A percentile compares a stretch with the other conserved stretches of the same genome.
Conservation (phyloP, 1,140 invertebrate genomes). For the Ostrea denselamellosa region DNA sequence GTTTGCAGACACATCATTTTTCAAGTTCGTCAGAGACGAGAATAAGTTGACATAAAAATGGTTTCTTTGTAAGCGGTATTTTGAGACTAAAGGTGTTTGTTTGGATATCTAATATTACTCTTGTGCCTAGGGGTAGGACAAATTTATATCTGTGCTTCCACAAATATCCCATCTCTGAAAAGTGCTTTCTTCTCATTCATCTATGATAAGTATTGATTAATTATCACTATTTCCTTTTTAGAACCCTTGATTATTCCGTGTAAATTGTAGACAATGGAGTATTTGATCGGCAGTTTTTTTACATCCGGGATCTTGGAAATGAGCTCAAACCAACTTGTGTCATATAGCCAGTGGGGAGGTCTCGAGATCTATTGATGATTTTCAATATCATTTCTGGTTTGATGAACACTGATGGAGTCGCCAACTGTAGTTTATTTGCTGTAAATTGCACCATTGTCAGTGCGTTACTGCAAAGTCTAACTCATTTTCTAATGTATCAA, state of each 20-base stretch:
- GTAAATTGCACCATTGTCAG: not conserved
- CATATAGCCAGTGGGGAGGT: not conserved
- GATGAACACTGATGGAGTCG: not conserved
- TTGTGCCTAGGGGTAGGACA: not conserved
- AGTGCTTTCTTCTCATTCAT: not conserved
- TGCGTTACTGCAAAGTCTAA: not conserved
- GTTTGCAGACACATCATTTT: too few relatives aligned
- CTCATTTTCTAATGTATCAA: not conserved
- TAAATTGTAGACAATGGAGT: not conserved
- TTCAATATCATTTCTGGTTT: not conserved
- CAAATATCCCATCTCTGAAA: not conserved
- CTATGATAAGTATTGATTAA: not conserved
- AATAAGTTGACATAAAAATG: too few relatives aligned
- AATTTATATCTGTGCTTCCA: not conserved
- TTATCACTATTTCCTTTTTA: not conserved
- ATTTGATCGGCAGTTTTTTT: not conserved
- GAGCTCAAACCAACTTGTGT: not conserved
- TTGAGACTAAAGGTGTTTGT: not conserved
- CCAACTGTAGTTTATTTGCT: not conserved
- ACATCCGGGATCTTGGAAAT: slow-evolving; percentile 3
- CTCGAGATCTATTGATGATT: slow-evolving; percentile 16
- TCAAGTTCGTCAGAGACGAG: too few relatives aligned
- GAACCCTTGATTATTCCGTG: not conserved
- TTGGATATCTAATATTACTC: not conserved
- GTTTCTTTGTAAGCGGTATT: too few relatives aligned